A percentile compares a stretch with the other conserved stretches of the same genome.
Conservation (phyloP, 2,888 invertebrate genomes). For the Lomographa bimaculata region DNA sequence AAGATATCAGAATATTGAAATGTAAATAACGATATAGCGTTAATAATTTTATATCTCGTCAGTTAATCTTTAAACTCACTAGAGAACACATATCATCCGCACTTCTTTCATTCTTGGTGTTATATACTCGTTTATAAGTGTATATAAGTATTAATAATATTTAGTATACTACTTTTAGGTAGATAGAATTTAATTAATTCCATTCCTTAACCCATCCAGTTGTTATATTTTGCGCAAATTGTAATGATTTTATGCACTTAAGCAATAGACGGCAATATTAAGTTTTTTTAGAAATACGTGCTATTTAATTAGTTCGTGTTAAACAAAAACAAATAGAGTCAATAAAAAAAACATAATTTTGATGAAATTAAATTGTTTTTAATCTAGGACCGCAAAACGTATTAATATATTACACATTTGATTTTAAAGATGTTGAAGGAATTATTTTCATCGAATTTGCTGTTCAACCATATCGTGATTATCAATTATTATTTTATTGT, state of each 20-base stretch:
- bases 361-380: neutral
- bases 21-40: slow-evolving; percentile 59
- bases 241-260: slow-evolving; percentile 17
- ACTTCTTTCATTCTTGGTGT: slow-evolving; percentile 78
- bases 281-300: too few relatives aligned
- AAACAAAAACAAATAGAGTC: too few relatives aligned
- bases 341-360: neutral
- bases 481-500: slow-evolving; percentile 21
- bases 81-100: slow-evolving; percentile 79
- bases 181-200: slow-evolving; percentile 52
- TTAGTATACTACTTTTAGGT: slow-evolving; percentile 37
- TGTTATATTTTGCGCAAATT: slow-evolving; percentile 22
- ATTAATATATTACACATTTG: too few relatives aligned
- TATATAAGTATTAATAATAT: slow-evolving; percentile 46
- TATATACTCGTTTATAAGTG: slow-evolving; percentile 56
- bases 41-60: slow-evolving; percentile 68
- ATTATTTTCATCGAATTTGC: slow-evolving; percentile 5
- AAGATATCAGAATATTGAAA: slow-evolving; percentile 39
- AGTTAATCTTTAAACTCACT: slow-evolving; percentile 57
- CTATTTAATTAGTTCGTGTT: too few relatives aligned
- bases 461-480: slow-evolving; percentile 13
- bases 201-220: slow-evolving; percentile 26
- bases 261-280: slow-evolving; percentile 13
- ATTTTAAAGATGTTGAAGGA: too few relatives aligned
- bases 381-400: neutral